Base-by-base conservation (phyloP, 2,797 vertebrate species). In the Pogonophryne albipinna region DNA sequence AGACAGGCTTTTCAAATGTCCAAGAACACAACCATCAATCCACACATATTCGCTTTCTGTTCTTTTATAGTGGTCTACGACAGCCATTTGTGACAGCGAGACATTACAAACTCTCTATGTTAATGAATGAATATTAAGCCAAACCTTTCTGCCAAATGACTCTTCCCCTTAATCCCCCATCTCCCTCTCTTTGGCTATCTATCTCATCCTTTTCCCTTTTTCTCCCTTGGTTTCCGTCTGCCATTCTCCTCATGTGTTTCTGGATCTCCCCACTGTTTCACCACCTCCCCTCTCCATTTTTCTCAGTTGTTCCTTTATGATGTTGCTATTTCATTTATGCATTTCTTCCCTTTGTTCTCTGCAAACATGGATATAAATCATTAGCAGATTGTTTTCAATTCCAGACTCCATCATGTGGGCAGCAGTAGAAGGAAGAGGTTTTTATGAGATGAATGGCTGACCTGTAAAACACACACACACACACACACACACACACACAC, bases 341-440 rank as follows among this genome's bases (percentile, higher is more conserved):
- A 66, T 51, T 20, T 9, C 61, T 50, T 16, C 23, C 62, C 62
- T 63, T 57, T 27, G 45, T 13, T 66, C 64, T 64, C 47, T 34
- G 68, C 72, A 89, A 86, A 85, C 13, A 57, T 74, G 66, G 70
- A 74, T 47, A 85, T 69, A 66, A 89, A 87, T 88, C 71, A 90
- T 72, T 59, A 69, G 44, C 44, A 75, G 64, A 83, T 78, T 64
- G 86, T 85, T 66, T 85, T 74, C 86, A 85, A 87, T 90, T 89
- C 74, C 84, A 66, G 58, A 74, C 67, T 79, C 84, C 64, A 74
- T 84, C 56, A 89, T 89, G 77, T 80, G 71, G 71, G 66, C 67
- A 63, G 51, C 75, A 83, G 80, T 50, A 77, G 56, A 49, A 79
- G 76, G 71, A 58, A 62, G 68, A 69, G 55, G 49, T 46, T 86